Evolutionary conservation across 2,888 invertebrate species (phyloP).

Genomic region (Seira ritae): DNA sequence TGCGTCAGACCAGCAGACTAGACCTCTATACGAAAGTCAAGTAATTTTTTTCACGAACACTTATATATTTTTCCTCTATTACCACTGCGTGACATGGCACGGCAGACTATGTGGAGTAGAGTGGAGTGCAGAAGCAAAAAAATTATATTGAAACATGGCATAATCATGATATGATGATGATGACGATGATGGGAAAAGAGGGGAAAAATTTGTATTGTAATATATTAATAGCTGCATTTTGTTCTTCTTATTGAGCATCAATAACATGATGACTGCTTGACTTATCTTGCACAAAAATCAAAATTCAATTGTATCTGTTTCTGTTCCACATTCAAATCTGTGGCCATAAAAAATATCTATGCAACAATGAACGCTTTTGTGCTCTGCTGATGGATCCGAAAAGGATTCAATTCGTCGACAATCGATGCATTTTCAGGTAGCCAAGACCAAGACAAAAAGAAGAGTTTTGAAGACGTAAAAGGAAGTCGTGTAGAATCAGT

Average conservation of each 20-base stretch:
- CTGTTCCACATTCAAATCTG: too few species aligned
- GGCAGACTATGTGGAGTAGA: conserved; percentile 37
- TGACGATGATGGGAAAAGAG: background rate
- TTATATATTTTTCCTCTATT: conserved; percentile 21
- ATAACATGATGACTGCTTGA: conserved; percentile 54
- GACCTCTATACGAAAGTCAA: background rate
- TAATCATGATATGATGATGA: background rate
- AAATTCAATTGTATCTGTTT: conserved; percentile 22
- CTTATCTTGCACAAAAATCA: conserved; percentile 49
- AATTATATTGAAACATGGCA: conserved; percentile 18
- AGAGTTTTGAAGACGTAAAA: conserved; percentile 29
- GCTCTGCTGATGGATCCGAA: too few species aligned
- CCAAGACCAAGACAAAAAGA: too few species aligned
- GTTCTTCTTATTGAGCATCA: conserved; percentile 24
- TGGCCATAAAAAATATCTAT: too few species aligned
- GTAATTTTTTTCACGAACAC: conserved; percentile 42
- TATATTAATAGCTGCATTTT: conserved; percentile 42
- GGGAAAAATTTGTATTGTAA: conserved; percentile 9
- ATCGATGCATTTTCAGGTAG: too few species aligned
- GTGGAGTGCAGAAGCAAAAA: conserved; percentile 50
- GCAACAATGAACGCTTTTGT: too few species aligned
- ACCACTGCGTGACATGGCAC: conserved; percentile 59
- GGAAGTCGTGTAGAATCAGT: conserved; percentile 9
- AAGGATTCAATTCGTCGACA: too few species aligned
- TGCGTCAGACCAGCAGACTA: too few species aligned